Conservation (phyloP, 2,797 vertebrate species). For the Enteromius paludinosus region DNA sequence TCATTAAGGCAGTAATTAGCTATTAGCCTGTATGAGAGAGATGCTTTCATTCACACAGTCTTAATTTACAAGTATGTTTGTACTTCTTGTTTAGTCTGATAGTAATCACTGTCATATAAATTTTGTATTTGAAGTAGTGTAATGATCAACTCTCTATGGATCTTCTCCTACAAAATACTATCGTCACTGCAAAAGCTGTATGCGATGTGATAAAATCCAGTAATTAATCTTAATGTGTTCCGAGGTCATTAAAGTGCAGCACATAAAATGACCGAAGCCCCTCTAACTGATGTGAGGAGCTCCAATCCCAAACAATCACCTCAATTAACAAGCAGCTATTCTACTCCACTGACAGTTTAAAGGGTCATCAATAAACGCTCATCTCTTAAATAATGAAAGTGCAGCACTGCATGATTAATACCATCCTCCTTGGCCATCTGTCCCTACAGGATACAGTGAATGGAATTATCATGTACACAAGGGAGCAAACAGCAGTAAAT, state of each 20-base stretch:
- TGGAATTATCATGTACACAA: neutral
- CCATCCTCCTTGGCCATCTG: constrained; percentile 6
- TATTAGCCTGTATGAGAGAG: constrained; percentile 24
- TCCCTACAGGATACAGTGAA: constrained; percentile 30
- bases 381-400: constrained; percentile 32
- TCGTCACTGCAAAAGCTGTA: neutral
- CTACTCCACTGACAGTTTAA: constrained; percentile 19
- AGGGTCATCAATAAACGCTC: constrained; percentile 25
- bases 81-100: neutral
- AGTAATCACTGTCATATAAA: neutral
- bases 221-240: constrained; percentile 23
- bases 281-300: neutral
- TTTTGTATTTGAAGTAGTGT: neutral
- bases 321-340: constrained; percentile 32
- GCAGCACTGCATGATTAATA: constrained; percentile 13
- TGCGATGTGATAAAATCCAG: neutral
- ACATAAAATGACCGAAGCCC: neutral
- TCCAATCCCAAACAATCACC: constrained; percentile 18
- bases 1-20: constrained; percentile 60
- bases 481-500: constrained; percentile 25
- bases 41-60: constrained; percentile 12
- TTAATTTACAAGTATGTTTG: neutral
- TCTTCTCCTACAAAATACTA: neutral
- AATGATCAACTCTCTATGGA: neutral
- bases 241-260: neutral